Evolutionary conservation across 2,113 vertebrate genomes (phyloP).

Genomic region (Diadophis punctatus): DNA sequence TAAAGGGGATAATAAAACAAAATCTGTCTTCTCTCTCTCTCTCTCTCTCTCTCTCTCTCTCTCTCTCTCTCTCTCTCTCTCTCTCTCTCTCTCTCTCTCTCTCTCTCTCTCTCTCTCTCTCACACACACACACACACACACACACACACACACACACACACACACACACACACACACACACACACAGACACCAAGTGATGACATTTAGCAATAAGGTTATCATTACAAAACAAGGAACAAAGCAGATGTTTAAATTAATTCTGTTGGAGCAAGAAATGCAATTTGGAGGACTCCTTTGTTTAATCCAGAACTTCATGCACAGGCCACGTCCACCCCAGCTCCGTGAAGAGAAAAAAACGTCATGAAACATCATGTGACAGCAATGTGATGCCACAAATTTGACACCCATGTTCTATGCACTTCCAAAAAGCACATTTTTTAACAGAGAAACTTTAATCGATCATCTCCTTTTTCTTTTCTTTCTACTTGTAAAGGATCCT

Average conservation of each 20-base stretch:
- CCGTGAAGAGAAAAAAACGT: no score
- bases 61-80: not conserved
- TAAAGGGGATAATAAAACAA: conserved; percentile 52
- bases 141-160: no score
- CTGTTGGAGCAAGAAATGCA: conserved; percentile 42
- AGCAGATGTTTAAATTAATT: conserved; percentile 59
- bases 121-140: no score
- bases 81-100: not conserved
- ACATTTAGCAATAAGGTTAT: conserved; percentile 61
- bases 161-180: conserved; percentile 37
- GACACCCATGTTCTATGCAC: not conserved
- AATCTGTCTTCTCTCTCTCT: not conserved
- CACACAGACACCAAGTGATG: conserved; percentile 47
- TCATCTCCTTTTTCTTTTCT: not conserved
- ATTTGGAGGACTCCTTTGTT: conserved; percentile 35
- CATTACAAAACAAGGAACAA: conserved; percentile 59
- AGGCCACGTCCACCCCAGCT: no score
- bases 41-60: conserved; percentile 12
- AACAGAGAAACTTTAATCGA: not conserved
- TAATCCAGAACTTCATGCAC: conserved; percentile 42
- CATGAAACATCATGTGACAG: no score
- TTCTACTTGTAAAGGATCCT: not conserved
- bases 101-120: conserved; percentile 15
- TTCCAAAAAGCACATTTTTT: not conserved
- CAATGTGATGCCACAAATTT: no score